Evolutionary conservation across 2,888 invertebrate species (phyloP).

Genomic region (Dione juno): DNA sequence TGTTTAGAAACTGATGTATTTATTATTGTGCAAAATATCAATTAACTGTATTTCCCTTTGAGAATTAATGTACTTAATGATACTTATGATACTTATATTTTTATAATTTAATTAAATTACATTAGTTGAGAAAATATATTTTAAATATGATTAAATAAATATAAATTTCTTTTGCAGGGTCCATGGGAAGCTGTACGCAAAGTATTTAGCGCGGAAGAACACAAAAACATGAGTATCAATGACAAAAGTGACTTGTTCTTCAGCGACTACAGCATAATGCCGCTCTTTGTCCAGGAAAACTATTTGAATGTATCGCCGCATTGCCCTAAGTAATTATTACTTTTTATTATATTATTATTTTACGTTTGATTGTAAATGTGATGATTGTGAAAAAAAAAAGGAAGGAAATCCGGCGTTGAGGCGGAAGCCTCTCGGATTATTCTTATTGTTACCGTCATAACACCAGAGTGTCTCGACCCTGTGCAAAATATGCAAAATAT

Average conservation of each 20-base stretch:
- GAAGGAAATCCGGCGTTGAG: no score
- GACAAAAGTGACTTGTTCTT: slow-evolving; percentile 97
- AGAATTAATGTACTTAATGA: no score
- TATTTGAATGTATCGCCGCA: slow-evolving; percentile 92
- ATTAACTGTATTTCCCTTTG: no score
- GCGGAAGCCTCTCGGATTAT: no score
- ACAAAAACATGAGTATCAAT: slow-evolving; percentile 88
- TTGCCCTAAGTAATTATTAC: slow-evolving; percentile 80
- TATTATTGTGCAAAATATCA: no score
- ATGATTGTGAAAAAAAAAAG: background rate
- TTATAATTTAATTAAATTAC: background rate
- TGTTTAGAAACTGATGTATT: no score
- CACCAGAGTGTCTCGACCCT: no score
- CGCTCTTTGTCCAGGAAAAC: slow-evolving; percentile 99
- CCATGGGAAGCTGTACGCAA: slow-evolving; percentile 96
- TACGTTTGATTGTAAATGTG: background rate
- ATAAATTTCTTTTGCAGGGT: slow-evolving; percentile 81
- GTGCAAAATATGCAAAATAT: no score
- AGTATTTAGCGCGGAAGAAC: slow-evolving; percentile 92
- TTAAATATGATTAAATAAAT: background rate
- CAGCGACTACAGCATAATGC: slow-evolving; percentile 97
- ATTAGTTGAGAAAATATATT: no score
- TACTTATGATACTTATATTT: no score
- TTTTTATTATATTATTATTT: background rate
- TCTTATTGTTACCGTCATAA: no score